Percentiles rank a stretch among this genome's conserved stretches.
phyloP scores from a whole-genome alignment of 2,888 invertebrate species.

The Drosophila anceps region DNA sequence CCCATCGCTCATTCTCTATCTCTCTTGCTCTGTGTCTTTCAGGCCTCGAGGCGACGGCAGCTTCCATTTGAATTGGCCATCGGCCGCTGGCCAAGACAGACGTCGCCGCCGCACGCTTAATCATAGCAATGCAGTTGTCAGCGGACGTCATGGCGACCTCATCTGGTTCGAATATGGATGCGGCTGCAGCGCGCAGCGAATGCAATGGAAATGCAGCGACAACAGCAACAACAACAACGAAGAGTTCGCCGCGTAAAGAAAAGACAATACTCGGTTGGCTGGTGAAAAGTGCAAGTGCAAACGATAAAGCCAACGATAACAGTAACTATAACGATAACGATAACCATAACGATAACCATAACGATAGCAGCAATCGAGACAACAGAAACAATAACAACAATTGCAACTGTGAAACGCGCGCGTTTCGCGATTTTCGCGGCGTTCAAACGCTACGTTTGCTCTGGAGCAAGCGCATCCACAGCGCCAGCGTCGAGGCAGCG shows the following conservation, averaged over 20 bases:
- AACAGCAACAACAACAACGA: conserved; percentile 17
- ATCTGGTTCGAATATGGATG: conserved; percentile 40
- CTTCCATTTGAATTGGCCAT: conserved; percentile 58
- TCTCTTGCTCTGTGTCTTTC: conserved; percentile 29
- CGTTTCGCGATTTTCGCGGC: conserved; percentile 82
- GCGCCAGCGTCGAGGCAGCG: conserved; percentile 62
- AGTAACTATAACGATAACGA: conserved; percentile 37
- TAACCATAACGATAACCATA: conserved; percentile 32
- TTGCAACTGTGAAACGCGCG: conserved; percentile 66
- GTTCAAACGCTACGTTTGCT: conserved; percentile 84
- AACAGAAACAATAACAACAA: conserved; percentile 23
- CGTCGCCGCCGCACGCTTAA: conserved; percentile 17
- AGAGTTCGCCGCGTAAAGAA: conserved; percentile 70
- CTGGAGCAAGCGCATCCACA: conserved; percentile 84
- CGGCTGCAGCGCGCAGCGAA: conserved; percentile 44
- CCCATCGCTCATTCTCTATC: conserved; percentile 17
- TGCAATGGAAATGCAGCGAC: conserved; percentile 55
- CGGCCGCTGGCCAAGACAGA: conserved; percentile 47
- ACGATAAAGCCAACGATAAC: conserved; percentile 45
- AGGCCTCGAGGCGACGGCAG: conserved; percentile 64
- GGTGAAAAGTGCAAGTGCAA: conserved; percentile 68
- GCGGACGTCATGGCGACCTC: conserved; percentile 41
- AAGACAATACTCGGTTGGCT: conserved; percentile 83
- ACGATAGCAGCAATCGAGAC: conserved; percentile 22
- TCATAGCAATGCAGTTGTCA: conserved; percentile 38